Base-by-base conservation (phyloP, 2,797 vertebrate species). In the Odontamblyopus rebecca region DNA sequence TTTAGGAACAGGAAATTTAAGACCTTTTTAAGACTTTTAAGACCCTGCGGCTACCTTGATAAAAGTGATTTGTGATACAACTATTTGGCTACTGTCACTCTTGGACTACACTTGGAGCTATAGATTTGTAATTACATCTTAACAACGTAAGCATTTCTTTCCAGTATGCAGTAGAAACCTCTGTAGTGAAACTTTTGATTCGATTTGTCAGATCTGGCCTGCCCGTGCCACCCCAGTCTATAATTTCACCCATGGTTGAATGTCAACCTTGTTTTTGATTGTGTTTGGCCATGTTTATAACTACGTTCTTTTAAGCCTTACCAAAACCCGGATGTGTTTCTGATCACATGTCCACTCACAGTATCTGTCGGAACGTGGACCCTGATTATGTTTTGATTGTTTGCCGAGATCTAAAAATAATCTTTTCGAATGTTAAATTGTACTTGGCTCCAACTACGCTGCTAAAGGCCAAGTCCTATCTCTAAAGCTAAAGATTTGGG, bases 341-440 rank as follows among this genome's bases (percentile, higher is more conserved):
- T 32, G 27, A 54, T 54, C 26, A 53, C 48, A 67, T 5, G 26
- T 65, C 32, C 38, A 2, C 30, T 9, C 35, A 27, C 26, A 12
- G 16, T 65, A 48, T 50, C 63, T 18, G 41, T 67, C 64, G 29
- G 26, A 27, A 48, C 8, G 7, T 51, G 64, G 26, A 30, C 30
- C 7, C 19, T 67, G 50, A 67, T n/a, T 67, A 38, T 53, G 29
- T 53, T 54, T 53, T 54, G 65, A 67, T 56, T 69, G 2, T 61
- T 5, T 60, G 53, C 32, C 12, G 63, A 32, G 38, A 11, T 59
- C 56, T 30, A 59, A 59, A 69, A 44, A 59, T 59, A 44, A 38
- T 15, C 35, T 44, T 19, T 38, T 35, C 30, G 15, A 56, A 51
- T 69, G 4, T 35, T 74, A 61, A 27, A 72, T 74, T 8, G 30